phyloP scores from a whole-genome alignment of 2,888 invertebrate species.

The Altica lythri region DNA sequence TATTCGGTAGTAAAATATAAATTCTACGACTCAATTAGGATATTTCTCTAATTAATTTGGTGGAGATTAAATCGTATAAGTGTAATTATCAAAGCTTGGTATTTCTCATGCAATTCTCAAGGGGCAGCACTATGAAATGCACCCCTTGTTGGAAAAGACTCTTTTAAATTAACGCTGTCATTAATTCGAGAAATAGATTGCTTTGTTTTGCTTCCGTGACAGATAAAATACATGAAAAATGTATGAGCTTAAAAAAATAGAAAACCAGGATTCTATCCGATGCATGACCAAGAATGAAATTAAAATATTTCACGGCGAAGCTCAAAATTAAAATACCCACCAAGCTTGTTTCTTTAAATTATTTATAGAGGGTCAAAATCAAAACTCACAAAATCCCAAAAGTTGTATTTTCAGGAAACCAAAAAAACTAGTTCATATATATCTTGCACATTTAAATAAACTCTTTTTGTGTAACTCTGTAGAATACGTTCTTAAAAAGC shows the following conservation, averaged over 20 bases:
- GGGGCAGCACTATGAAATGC: slow-evolving; percentile 45
- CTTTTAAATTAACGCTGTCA: slow-evolving; percentile 48
- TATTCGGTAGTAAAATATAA: slow-evolving; percentile 29
- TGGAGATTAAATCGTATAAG: slow-evolving; percentile 47
- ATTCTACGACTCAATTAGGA: slow-evolving; percentile 41
- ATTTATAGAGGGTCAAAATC: too few species aligned
- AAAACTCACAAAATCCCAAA: too few species aligned
- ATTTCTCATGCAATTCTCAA: slow-evolving; percentile 46
- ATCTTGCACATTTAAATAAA: too few species aligned
- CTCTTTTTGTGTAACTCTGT: too few species aligned
- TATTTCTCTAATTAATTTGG: slow-evolving; percentile 46
- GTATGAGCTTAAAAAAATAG: slow-evolving; percentile 21
- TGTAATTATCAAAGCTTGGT: slow-evolving; percentile 43
- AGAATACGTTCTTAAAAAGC: too few species aligned
- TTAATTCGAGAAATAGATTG: slow-evolving; percentile 35
- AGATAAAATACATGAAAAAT: slow-evolving; percentile 26
- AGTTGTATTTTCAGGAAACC: too few species aligned
- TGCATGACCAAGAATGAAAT: too few species aligned
- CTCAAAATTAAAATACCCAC: too few species aligned
- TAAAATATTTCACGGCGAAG: too few species aligned
- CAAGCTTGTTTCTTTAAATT: too few species aligned
- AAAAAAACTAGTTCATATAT: too few species aligned
- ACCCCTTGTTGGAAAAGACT: slow-evolving; percentile 43
- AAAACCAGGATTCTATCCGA: slow-evolving; percentile 3
- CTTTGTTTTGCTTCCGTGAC: slow-evolving; percentile 36